These are phyloP conservation scores for Syrphus vitripennis DNA, from an alignment of 2,888 invertebrate genomes.

Conservation along the genomic window DNA sequence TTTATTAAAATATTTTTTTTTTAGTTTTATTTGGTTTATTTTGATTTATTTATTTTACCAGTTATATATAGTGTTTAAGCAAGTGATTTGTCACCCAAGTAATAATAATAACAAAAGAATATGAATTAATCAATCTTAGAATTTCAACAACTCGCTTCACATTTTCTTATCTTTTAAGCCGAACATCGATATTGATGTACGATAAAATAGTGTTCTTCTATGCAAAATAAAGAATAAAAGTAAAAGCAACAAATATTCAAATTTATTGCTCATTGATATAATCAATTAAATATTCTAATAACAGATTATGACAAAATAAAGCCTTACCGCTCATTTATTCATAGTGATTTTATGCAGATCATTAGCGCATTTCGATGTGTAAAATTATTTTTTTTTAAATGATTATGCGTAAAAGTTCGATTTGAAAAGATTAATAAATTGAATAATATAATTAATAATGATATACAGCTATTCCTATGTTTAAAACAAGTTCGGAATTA, in stretches of 20 bases:
- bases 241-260: background rate
- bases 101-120: too few species aligned
- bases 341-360: constrained; percentile 8
- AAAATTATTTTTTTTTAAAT: background rate
- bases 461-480: background rate
- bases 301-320: background rate
- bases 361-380: background rate
- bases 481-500: background rate
- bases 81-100: too few species aligned
- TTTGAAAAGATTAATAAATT: constrained; percentile 1
- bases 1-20: too few species aligned
- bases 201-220: too few species aligned
- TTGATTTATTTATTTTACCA: too few species aligned
- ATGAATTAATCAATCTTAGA: too few species aligned
- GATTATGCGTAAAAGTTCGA: background rate
- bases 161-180: too few species aligned
- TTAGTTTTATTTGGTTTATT: too few species aligned
- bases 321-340: background rate
- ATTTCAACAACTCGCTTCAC: too few species aligned
- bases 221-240: background rate
- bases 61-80: too few species aligned
- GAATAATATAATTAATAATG: background rate
- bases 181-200: too few species aligned
- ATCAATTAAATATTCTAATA: background rate
- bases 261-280: background rate